phyloP scores from a whole-genome alignment of 2,113 vertebrate genomes.

The Spea multiplicata region DNA sequence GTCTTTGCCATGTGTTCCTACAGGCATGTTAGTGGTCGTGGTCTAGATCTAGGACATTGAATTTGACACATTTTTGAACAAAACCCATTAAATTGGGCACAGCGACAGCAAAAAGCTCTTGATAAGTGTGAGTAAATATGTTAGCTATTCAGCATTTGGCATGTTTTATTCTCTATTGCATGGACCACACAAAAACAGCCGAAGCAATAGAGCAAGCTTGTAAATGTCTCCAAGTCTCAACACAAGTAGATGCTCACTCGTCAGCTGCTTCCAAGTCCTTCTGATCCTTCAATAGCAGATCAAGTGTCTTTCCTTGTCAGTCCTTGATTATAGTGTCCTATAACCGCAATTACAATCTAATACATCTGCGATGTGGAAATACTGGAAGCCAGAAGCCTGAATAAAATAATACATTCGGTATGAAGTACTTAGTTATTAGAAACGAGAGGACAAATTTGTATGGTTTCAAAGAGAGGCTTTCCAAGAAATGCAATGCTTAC shows the following conservation, averaged over 20 bases:
- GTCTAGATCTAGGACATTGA: too few relatives aligned
- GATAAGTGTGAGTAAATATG: too few relatives aligned
- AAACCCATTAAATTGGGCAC: too few relatives aligned
- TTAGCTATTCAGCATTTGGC: constrained; percentile 16
- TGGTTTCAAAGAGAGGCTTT: constrained; percentile 1
- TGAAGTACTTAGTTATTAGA: constrained; percentile 30
- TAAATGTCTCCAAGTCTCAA: constrained; percentile 40
- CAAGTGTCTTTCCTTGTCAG: constrained; percentile 11
- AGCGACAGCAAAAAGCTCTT: too few relatives aligned
- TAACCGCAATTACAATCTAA: constrained; percentile 27
- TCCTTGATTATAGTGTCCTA: constrained; percentile 13
- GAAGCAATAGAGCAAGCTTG: constrained; percentile 13
- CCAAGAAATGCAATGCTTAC: constrained; percentile 20
- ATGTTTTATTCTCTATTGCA: constrained; percentile 2
- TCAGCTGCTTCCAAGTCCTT: constrained; percentile 14
- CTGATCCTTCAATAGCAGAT: constrained; percentile 5
- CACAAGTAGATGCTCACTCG: constrained; percentile 23
- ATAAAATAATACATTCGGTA: constrained; percentile 28
- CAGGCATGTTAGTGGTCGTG: too few relatives aligned
- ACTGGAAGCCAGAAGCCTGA: constrained; percentile 28
- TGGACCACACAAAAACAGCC: constrained; percentile 33
- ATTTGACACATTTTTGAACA: too few relatives aligned
- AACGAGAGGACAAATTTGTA: neutral
- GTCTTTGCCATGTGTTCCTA: too few relatives aligned
- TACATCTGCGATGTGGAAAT: constrained; percentile 41